A percentile compares a stretch with the other conserved stretches of the same genome.
phyloP scores from a whole-genome alignment of 2,888 invertebrate genomes.

The Trypoxylon attenuatum region DNA sequence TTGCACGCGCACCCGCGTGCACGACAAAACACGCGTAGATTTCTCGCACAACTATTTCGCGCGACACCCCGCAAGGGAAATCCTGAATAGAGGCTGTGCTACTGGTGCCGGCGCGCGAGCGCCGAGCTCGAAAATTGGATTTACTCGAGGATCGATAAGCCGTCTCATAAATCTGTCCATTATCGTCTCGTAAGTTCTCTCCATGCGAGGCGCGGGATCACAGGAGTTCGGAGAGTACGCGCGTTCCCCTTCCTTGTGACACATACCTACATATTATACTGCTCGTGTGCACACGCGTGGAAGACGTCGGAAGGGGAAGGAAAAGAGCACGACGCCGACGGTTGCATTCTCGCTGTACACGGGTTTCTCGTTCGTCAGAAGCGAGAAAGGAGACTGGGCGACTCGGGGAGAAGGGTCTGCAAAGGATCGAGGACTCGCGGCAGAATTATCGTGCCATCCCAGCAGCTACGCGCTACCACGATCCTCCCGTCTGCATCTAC shows the following conservation, averaged over 20 bases:
- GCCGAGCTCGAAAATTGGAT: constrained; percentile 68
- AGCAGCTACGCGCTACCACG: neutral
- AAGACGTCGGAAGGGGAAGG: neutral
- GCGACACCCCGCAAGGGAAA: constrained; percentile 43
- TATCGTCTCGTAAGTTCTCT: constrained; percentile 64
- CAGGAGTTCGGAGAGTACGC: constrained; percentile 15
- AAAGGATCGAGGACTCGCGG: constrained; percentile 27
- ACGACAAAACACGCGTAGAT: constrained; percentile 6
- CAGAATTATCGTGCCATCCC: constrained; percentile 32
- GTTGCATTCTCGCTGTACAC: neutral
- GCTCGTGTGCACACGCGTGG: no score
- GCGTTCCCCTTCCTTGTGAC: neutral
- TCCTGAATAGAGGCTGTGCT: constrained; percentile 29
- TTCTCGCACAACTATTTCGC: constrained; percentile 29
- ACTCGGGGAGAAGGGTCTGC: constrained; percentile 43
- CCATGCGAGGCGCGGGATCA: constrained; percentile 55
- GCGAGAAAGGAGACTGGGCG: constrained; percentile 17
- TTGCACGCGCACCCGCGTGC: neutral
- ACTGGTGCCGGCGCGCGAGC: constrained; percentile 36
- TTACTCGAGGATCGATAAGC: constrained; percentile 69
- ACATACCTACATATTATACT: neutral
- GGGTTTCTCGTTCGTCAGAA: constrained; percentile 18
- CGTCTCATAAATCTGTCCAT: constrained; percentile 70
- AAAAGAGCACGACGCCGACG: neutral
- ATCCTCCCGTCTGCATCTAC: constrained; percentile 2